These are phyloP conservation scores for Meghimatium bilineatum DNA, from an alignment of 2,888 invertebrate genomes.

Conservation along the genomic window DNA sequence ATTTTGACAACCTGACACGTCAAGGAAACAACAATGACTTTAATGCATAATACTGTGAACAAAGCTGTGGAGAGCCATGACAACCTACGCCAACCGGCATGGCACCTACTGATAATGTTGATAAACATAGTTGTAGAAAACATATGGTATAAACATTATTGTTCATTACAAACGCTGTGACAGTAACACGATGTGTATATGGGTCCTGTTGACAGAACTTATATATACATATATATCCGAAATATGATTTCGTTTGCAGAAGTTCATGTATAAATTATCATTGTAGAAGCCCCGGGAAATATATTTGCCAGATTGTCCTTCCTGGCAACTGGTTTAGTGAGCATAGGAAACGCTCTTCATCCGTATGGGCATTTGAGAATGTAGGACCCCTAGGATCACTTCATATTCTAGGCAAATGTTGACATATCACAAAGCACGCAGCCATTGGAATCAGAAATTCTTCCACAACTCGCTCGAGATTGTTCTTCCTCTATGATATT, in stretches of 20 bases:
- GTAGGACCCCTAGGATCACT: background rate
- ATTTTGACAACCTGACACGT: no score
- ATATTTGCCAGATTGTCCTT: background rate
- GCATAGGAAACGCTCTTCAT: background rate
- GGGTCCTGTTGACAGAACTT: no score
- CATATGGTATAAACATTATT: no score
- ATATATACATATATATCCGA: background rate
- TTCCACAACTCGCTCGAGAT: background rate
- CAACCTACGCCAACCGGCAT: no score
- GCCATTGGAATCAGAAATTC: background rate
- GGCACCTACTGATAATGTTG: no score
- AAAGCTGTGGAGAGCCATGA: no score
- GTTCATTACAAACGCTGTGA: no score
- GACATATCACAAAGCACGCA: conserved; percentile 18
- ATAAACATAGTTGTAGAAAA: no score
- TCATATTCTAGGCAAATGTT: conserved; percentile 26
- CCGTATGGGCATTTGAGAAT: background rate
- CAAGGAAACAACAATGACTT: no score
- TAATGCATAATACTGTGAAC: no score
- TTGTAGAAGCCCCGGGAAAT: background rate
- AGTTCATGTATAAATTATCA: background rate
- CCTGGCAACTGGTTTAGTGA: background rate
- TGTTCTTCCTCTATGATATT: background rate
- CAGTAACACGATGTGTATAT: no score
- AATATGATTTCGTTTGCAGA: background rate